A percentile compares a stretch with the other conserved stretches of the same genome.
phyloP scores from a whole-genome alignment of 2,888 invertebrate genomes.

The Cenopis cana region DNA sequence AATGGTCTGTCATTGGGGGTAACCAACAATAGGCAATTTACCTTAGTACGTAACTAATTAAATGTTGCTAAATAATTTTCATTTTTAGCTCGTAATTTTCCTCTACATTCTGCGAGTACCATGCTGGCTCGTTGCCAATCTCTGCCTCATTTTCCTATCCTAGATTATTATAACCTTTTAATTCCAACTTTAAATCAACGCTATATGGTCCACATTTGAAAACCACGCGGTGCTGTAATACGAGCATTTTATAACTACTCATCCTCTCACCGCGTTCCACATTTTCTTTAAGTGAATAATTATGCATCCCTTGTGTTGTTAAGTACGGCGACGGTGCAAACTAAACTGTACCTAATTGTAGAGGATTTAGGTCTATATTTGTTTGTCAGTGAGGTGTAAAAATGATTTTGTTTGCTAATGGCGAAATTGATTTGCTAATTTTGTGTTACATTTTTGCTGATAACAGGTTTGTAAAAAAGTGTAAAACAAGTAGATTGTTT shows the following conservation, averaged over 20 bases:
- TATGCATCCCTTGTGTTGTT: conserved; percentile 39
- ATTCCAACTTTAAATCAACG: not conserved
- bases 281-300: conserved; percentile 44
- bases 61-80: not conserved
- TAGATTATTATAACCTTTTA: not conserved
- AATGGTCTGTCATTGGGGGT: no score
- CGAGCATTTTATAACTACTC: not conserved
- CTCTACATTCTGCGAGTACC: not conserved
- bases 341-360: not conserved
- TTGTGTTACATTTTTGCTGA: not conserved
- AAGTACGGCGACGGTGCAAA: not conserved
- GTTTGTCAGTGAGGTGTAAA: not conserved
- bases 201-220: not conserved
- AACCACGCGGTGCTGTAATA: not conserved
- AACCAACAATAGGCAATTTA: no score
- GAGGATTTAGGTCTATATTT: not conserved
- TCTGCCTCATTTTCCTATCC: not conserved
- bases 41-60: not conserved
- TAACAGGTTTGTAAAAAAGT: not conserved
- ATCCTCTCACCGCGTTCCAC: conserved; percentile 13
- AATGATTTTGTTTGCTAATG: conserved; percentile 1
- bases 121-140: conserved; percentile 6
- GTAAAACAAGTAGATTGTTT: no score
- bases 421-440: conserved; percentile 9
- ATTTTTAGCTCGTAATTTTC: not conserved